Evolutionary conservation across 2,888 invertebrate species (phyloP).

Genomic region (Ypsolopha scabrella): DNA sequence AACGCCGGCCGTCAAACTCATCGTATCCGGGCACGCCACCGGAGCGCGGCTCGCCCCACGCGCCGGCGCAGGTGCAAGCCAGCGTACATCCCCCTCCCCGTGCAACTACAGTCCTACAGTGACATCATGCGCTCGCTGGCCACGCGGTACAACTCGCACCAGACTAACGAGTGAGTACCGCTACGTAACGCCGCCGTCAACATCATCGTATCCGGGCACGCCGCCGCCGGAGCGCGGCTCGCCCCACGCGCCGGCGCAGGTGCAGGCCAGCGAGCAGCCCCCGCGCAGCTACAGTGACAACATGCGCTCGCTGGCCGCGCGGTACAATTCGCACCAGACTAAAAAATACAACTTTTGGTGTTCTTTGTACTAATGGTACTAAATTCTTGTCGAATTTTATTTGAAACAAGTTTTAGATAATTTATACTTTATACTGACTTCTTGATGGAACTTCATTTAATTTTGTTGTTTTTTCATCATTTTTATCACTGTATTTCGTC

Average conservation of each 20-base stretch:
- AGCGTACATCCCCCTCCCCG: not conserved
- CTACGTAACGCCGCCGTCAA: conserved; percentile 86
- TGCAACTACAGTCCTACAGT: too few relatives aligned
- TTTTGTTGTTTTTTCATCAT: too few relatives aligned
- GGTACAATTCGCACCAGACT: conserved; percentile 85
- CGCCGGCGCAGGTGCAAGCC: not conserved
- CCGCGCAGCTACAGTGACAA: conserved; percentile 92
- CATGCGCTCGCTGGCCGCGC: conserved; percentile 92
- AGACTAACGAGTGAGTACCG: conserved; percentile 13
- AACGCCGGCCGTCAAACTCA: not conserved
- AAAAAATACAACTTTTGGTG: too few relatives aligned
- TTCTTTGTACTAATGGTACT: too few relatives aligned
- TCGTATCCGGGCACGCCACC: not conserved
- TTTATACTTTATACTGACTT: too few relatives aligned
- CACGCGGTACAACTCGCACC: conserved; percentile 86
- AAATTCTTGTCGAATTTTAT: too few relatives aligned
- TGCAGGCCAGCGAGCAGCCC: conserved; percentile 70
- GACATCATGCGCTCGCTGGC: conserved; percentile 68
- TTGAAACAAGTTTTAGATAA: too few relatives aligned
- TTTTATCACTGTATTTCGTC: too few relatives aligned
- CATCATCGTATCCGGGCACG: conserved; percentile 83
- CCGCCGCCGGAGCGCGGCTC: conserved; percentile 76
- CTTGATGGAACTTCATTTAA: too few relatives aligned
- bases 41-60: not conserved
- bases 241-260: conserved; percentile 69